Evolutionary conservation across 2,888 invertebrate species (phyloP).

Genomic region (Penaeus monodon): DNA sequence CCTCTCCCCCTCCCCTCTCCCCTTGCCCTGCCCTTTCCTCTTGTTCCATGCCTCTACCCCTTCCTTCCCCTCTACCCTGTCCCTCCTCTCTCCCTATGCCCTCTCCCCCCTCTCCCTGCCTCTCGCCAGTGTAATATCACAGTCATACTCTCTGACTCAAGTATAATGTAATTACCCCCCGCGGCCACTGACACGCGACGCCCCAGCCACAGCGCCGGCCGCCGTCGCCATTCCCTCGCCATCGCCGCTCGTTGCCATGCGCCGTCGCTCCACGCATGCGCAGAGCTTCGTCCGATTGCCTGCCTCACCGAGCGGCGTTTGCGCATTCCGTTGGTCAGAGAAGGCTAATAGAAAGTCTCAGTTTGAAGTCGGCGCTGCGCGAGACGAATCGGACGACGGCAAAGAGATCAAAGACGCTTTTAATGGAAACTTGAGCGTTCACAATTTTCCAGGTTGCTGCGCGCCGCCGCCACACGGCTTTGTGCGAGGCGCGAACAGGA

Average conservation of each 20-base stretch:
- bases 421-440: conserved; percentile 55
- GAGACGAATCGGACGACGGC: conserved; percentile 22
- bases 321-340: not conserved
- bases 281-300: not conserved
- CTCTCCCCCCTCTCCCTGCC: not conserved
- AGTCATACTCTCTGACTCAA: too few relatives aligned
- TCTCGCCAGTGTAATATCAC: not conserved
- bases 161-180: too few relatives aligned
- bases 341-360: not conserved
- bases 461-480: not conserved
- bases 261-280: too few relatives aligned
- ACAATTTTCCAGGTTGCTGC: conserved; percentile 43
- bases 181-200: too few relatives aligned
- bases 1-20: not conserved
- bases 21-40: too few relatives aligned
- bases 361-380: conserved; percentile 17
- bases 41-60: accelerated
- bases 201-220: too few relatives aligned
- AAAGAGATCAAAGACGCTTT: conserved; percentile 51
- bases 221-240: too few relatives aligned
- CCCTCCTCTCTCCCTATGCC: not conserved
- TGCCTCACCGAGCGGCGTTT: not conserved
- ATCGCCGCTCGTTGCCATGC: too few relatives aligned
- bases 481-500: conserved; percentile 9
- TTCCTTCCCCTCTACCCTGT: too few relatives aligned